Evolutionary conservation across 2,113 vertebrate species (phyloP).

Genomic region (Gymnorhina tibicen): DNA sequence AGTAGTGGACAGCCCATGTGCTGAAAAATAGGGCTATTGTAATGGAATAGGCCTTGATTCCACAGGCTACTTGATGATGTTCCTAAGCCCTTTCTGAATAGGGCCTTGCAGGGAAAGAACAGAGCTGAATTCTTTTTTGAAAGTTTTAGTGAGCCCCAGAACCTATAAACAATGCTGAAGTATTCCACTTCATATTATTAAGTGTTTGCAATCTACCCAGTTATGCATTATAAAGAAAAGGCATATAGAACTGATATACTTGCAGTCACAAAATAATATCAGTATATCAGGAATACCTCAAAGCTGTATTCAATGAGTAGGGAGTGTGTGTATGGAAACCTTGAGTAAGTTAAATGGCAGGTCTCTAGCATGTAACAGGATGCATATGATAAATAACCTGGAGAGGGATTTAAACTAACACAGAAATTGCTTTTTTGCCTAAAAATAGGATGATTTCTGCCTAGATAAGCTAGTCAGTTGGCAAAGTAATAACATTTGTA

Average conservation of each 20-base stretch:
- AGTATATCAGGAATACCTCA: neutral
- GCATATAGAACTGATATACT: neutral
- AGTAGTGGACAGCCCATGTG: neutral
- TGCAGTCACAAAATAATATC: neutral
- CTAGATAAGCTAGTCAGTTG: neutral
- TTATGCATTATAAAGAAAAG: neutral
- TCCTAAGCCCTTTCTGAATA: neutral
- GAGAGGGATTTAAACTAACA: neutral
- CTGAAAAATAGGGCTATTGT: constrained; percentile 21
- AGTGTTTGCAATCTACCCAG: neutral
- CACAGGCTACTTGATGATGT: neutral
- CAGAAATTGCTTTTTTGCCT: neutral
- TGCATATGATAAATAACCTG: neutral
- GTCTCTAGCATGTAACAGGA: neutral
- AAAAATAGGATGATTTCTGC: neutral
- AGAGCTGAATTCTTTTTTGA: neutral
- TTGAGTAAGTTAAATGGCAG: neutral
- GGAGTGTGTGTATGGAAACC: neutral
- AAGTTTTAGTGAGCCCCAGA: neutral
- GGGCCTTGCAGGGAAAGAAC: neutral
- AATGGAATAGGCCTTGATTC: neutral
- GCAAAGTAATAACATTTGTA: neutral
- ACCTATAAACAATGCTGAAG: neutral
- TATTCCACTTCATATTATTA: neutral
- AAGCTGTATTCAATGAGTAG: neutral